Base-by-base conservation (phyloP, 2,797 vertebrate genomes). In the Rhadinocentrus ornatus region DNA sequence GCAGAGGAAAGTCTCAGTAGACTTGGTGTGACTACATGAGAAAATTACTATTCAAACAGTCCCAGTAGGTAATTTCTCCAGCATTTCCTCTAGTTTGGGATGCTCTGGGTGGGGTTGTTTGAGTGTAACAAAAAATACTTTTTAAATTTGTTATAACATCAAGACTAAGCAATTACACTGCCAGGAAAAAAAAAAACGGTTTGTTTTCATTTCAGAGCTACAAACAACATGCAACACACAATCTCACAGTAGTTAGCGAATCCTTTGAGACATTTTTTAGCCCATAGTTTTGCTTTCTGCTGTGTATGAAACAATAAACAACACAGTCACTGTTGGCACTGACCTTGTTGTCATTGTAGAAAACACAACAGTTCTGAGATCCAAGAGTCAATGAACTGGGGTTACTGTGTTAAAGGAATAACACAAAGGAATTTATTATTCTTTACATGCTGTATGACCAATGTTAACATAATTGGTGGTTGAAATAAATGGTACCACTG, bases 301-400 rank as follows among this genome's bases (percentile, higher is more conserved):
- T 85, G 73, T 41, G 62, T 75, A 73, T 83, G 70, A 88, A 90
- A 90, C 84, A 93, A 88, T 89, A 92, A 91, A 91, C 88, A 59
- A 48, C 24, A 86, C 62, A 65, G 79, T 83, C 62, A 52, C 75
- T 80, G 81, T 76, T 90, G 85, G 88, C 91, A 89, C 70, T 0
- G 12, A 74, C 75, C 77, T 86, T 92, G 88, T 92, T 91, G 87
- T 90, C 77, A 35, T 73, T 89, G 77, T 67, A 73, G 75, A 58
- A 81, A 86, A 60, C 73, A 83, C 61, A 85, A 83, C 80, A 85
- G 57, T 44, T 27, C 64, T 67, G 81, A 80, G 81, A 81, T 88
- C 82, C 83, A 84, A 75, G 69, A 89, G 85, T 84, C 86, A 82
- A 88, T 90, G 86, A 92, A 86, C 90, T 87, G 75, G 62, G 79